Conservation (phyloP, 2,113 vertebrate genomes). For the Malurus elegans region DNA sequence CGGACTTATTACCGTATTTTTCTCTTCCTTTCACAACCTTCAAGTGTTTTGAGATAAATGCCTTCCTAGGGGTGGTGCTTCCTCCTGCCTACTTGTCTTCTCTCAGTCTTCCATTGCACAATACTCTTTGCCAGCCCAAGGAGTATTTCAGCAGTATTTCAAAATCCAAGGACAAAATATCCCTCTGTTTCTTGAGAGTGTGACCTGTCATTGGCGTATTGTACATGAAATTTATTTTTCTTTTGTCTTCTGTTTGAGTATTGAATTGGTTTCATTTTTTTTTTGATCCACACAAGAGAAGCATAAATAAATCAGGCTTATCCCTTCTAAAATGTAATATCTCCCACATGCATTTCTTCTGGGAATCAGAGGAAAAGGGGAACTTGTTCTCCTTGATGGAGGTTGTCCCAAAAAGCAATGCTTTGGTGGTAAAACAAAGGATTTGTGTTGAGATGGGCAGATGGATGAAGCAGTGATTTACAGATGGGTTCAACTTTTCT, state of each 20-base stretch:
- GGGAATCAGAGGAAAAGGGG: not conserved
- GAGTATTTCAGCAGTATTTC: not conserved
- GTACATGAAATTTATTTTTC: constrained; percentile 22
- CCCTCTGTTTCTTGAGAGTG: constrained; percentile 6
- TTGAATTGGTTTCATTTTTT: not conserved
- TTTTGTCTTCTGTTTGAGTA: constrained; percentile 14
- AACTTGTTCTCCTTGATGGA: not conserved
- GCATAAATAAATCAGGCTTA: not conserved
- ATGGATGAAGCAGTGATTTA: not conserved
- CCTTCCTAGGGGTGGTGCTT: not conserved
- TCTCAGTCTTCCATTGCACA: not conserved
- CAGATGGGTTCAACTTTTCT: not conserved
- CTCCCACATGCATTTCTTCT: not conserved
- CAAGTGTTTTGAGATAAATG: not conserved
- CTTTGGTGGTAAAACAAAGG: not conserved
- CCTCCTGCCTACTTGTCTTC: not conserved
- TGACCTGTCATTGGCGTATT: not conserved
- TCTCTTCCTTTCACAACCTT: not conserved
- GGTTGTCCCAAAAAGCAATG: not conserved
- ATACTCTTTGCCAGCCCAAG: not conserved
- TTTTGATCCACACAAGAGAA: not conserved
- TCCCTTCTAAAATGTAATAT: not conserved
- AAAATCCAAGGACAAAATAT: not conserved
- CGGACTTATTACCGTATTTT: not conserved
- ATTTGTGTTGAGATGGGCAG: not conserved